These are phyloP conservation scores for Chlorodrepanis virens DNA, from an alignment of 2,113 vertebrate genomes.

Conservation along the genomic window DNA sequence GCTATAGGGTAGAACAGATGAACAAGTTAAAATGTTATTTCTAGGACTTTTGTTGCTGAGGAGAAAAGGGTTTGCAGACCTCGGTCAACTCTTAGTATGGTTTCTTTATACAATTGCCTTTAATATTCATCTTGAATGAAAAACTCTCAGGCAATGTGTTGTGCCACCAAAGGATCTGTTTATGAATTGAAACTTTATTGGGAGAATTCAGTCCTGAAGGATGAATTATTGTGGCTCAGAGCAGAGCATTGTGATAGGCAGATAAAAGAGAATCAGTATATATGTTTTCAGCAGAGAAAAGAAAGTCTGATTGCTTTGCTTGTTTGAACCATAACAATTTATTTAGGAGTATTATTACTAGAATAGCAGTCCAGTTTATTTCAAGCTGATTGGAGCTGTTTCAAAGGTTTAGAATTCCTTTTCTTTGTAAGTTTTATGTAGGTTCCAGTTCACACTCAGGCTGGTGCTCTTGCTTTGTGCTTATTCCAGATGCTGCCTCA, in stretches of 20 bases:
- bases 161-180: background rate
- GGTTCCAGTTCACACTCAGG: background rate
- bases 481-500: background rate
- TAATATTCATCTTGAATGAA: background rate
- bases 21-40: background rate
- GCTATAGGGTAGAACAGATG: background rate
- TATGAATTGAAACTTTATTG: background rate
- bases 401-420: conserved; percentile 25
- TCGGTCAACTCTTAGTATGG: background rate
- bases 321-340: background rate
- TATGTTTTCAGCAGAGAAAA: background rate
- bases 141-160: background rate
- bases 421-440: background rate
- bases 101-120: background rate
- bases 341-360: conserved; percentile 3
- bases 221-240: background rate
- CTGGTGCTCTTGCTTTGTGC: background rate
- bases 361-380: background rate
- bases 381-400: conserved; percentile 33
- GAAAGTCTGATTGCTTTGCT: conserved; percentile 9
- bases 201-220: background rate
- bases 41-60: background rate
- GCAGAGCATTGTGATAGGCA: background rate
- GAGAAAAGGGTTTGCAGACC: background rate
- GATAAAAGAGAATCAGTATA: background rate